Conservation (phyloP, 2,797 vertebrate species). For the Dipus sagitta region DNA sequence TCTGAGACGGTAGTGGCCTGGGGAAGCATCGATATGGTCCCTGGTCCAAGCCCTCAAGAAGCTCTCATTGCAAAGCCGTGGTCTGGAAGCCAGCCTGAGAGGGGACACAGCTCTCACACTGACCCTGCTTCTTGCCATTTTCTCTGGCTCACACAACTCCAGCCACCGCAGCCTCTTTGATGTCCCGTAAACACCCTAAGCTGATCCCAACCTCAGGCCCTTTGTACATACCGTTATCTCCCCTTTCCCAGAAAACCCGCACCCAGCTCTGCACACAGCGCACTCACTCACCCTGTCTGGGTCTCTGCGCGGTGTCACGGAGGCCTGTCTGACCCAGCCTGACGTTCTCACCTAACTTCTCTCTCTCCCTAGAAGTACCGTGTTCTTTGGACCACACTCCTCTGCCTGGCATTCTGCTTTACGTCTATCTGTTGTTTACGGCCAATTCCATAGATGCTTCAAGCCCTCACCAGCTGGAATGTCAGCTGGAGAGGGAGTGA, state of each 20-base stretch:
- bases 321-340: neutral
- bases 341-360: neutral
- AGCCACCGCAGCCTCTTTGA: neutral
- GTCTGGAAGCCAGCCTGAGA: neutral
- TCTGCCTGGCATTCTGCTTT: neutral
- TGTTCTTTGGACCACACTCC: neutral
- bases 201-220: neutral
- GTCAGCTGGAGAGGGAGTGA: neutral
- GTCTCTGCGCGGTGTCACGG: neutral
- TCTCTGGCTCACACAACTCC: neutral
- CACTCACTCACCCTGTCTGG: neutral
- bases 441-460: neutral
- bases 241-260: neutral
- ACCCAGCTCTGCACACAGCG: neutral
- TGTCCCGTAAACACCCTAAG: neutral
- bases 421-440: neutral
- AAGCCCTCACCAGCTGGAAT: neutral
- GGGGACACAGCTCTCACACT: accelerated
- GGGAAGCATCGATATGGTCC: neutral
- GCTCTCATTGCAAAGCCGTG: accelerated
- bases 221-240: neutral
- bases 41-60: neutral
- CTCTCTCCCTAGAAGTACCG: neutral
- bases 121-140: neutral
- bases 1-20: neutral